phyloP scores from a whole-genome alignment of 2,888 invertebrate genomes.

The Conistra vaccinii region DNA sequence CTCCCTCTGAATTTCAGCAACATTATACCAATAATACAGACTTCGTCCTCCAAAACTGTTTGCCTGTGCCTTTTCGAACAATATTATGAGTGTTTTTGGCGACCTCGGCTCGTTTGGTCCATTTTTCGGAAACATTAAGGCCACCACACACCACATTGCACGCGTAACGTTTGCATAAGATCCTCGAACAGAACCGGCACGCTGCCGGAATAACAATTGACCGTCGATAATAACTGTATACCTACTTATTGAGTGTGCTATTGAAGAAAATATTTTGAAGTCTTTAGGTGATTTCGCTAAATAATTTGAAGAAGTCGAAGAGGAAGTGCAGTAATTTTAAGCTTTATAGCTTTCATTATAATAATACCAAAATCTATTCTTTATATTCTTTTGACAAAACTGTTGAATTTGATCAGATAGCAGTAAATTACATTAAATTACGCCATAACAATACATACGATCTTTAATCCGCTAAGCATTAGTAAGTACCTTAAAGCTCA shows the following conservation, averaged over 20 bases:
- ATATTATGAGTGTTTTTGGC: constrained; percentile 47
- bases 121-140: constrained; percentile 73
- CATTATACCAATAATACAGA: constrained; percentile 9
- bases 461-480: neutral
- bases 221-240: constrained; percentile 49
- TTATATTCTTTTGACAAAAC: neutral
- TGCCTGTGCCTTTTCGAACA: constrained; percentile 22
- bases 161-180: constrained; percentile 83
- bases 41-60: constrained; percentile 38
- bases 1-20: neutral
- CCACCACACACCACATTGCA: constrained; percentile 50
- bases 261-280: constrained; percentile 12
- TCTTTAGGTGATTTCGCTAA: neutral
- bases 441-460: neutral
- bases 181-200: constrained; percentile 69
- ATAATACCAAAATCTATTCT: neutral
- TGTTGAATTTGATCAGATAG: neutral
- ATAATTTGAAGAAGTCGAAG: neutral
- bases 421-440: neutral
- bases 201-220: constrained; percentile 77
- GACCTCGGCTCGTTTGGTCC: constrained; percentile 63
- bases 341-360: neutral
- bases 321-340: neutral
- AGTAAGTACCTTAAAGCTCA: neutral
- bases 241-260: constrained; percentile 8